Evolutionary conservation across 2,888 invertebrate genomes (phyloP).

Genomic region (Parnassius smintheus): DNA sequence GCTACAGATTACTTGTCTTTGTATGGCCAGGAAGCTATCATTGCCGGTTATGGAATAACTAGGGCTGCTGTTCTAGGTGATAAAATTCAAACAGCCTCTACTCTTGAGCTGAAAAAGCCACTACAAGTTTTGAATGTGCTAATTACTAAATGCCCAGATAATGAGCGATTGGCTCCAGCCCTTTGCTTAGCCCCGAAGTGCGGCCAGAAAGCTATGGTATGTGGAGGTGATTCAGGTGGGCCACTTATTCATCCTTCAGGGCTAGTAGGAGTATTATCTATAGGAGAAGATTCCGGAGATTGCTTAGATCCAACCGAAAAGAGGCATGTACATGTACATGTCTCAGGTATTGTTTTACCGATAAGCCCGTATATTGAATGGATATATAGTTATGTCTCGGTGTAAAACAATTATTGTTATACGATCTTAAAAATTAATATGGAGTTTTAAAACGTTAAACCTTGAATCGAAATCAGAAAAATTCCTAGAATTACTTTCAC

Average conservation of each 20-base stretch:
- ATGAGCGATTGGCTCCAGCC: not conserved
- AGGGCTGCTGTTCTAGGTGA: not conserved
- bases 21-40: slow-evolving; percentile 18
- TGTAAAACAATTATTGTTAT: not conserved
- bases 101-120: slow-evolving; percentile 4
- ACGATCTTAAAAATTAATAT: too few species aligned
- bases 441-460: too few species aligned
- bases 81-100: not conserved
- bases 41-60: slow-evolving; percentile 12
- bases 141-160: slow-evolving; percentile 3
- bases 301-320: not conserved
- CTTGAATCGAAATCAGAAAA: too few species aligned
- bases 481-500: too few species aligned
- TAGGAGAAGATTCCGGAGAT: not conserved
- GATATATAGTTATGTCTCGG: slow-evolving; percentile 7
- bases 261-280: slow-evolving; percentile 6
- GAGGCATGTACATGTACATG: not conserved
- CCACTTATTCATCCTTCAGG: slow-evolving; percentile 17
- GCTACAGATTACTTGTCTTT: slow-evolving; percentile 10
- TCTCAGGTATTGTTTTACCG: slow-evolving; percentile 1
- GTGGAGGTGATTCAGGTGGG: slow-evolving; percentile 19
- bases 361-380: slow-evolving; percentile 12
- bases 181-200: slow-evolving; percentile 9
- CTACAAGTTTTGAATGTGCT: slow-evolving; percentile 12
- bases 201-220: not conserved